Conservation (phyloP, 37 sponge, comb jelly and placozoan genomes). For the Beroe ovata region DNA sequence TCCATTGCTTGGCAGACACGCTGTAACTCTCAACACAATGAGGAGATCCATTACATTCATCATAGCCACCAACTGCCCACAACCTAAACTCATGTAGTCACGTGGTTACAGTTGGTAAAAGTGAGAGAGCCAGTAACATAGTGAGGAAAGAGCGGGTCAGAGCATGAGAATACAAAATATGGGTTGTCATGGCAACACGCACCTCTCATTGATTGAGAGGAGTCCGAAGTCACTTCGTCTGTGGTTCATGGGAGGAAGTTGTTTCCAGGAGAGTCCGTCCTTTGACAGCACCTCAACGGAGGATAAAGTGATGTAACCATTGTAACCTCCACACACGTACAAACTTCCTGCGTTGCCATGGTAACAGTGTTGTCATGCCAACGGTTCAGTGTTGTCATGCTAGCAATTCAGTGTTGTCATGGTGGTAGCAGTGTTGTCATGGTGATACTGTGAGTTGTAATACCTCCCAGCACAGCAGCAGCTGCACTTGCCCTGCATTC, state of each 20-base stretch:
- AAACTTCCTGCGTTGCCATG: conserved; percentile 29
- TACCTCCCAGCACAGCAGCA: conserved; percentile 44
- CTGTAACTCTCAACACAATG: conserved; percentile 89
- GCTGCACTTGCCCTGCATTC: conserved; percentile 36
- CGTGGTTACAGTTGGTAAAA: no score
- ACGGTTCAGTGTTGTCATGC: background rate
- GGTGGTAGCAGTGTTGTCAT: background rate
- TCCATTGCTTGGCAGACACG: conserved; percentile 85
- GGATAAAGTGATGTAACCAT: conserved; percentile 59
- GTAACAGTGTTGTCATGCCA: background rate
- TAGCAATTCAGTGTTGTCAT: background rate
- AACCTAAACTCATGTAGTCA: no score
- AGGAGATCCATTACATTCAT: conserved; percentile 82
- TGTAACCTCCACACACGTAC: conserved; percentile 63
- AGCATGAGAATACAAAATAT: no score
- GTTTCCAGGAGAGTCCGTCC: conserved; percentile 5
- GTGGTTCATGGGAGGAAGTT: conserved; percentile 53
- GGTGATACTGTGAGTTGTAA: background rate
- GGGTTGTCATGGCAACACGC: no score
- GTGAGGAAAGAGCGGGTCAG: no score
- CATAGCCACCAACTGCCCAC: conserved; percentile 79
- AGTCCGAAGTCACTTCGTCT: conserved; percentile 45
- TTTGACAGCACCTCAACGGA: conserved; percentile 28
- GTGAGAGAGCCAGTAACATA: no score
- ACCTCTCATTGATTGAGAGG: conserved; percentile 53